phyloP scores from a whole-genome alignment of 1,140 invertebrate genomes.

The Atta cephalotes region DNA sequence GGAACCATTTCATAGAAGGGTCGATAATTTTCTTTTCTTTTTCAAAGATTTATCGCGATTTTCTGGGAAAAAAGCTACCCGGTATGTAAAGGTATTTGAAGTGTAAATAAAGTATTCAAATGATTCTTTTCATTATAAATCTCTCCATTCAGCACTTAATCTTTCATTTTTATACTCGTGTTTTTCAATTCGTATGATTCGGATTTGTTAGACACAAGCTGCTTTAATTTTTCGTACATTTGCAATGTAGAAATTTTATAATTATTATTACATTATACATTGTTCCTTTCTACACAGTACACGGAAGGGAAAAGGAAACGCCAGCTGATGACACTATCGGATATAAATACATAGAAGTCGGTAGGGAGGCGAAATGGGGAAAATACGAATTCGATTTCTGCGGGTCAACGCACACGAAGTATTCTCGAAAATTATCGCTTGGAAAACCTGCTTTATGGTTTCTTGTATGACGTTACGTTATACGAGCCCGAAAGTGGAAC shows the following conservation, averaged over 20 bases:
- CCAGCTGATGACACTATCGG: constrained; percentile 18
- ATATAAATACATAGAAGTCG: constrained; percentile 46
- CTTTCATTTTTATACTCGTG: not conserved
- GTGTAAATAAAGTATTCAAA: not conserved
- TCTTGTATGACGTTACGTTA: constrained; percentile 54
- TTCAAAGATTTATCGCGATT: not conserved
- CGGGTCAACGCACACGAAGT: constrained; percentile 39
- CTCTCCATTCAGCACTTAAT: not conserved
- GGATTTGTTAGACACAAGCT: not conserved
- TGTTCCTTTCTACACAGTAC: not conserved
- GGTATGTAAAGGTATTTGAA: not conserved
- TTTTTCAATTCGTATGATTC: not conserved
- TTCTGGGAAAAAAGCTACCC: not conserved
- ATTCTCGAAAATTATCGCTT: constrained; percentile 61
- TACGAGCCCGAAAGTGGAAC: constrained; percentile 38
- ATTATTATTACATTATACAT: not conserved
- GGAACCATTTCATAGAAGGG: not conserved
- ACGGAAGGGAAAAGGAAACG: not conserved
- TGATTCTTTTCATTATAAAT: not conserved
- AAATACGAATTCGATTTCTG: constrained; percentile 67
- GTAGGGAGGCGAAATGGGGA: constrained; percentile 14
- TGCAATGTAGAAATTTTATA: not conserved
- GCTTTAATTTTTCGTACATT: not conserved
- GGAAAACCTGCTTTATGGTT: constrained; percentile 61
- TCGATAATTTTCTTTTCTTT: constrained; percentile 22